These are phyloP conservation scores for Drosophila paulistorum DNA, from an alignment of 1,140 invertebrate genomes.

Conservation along the genomic window DNA sequence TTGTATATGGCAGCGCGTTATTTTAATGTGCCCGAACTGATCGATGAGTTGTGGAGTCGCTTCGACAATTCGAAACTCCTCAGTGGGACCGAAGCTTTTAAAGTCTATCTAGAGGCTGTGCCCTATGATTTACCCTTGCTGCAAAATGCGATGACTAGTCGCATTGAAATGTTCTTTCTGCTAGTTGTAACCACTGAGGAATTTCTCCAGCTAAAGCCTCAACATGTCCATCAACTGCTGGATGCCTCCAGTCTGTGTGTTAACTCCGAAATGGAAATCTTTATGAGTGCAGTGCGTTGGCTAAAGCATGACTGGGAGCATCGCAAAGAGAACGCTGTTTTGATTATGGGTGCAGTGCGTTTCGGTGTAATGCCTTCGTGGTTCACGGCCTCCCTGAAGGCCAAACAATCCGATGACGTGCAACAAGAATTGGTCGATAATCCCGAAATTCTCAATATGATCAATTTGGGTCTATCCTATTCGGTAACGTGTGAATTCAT, in stretches of 20 bases:
- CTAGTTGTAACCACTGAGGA: constrained; percentile 88
- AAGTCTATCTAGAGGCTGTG: constrained; percentile 86
- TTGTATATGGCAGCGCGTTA: constrained; percentile 87
- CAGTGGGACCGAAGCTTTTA: constrained; percentile 88
- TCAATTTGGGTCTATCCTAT: constrained; percentile 89
- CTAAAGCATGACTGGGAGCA: constrained; percentile 87
- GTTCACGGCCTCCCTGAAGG: constrained; percentile 87
- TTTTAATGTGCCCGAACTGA: constrained; percentile 88
- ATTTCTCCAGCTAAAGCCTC: constrained; percentile 86
- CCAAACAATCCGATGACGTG: constrained; percentile 85
- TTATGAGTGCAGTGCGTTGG: constrained; percentile 90
- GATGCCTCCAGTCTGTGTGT: constrained; percentile 88
- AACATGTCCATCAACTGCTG: constrained; percentile 87
- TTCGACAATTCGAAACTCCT: constrained; percentile 88
- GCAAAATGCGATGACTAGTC: constrained; percentile 88
- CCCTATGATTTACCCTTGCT: constrained; percentile 52
- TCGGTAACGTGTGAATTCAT: constrained; percentile 56
- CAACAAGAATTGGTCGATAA: constrained; percentile 86
- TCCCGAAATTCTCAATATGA: constrained; percentile 85
- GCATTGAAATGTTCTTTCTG: constrained; percentile 89
- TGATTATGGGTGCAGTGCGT: constrained; percentile 87
- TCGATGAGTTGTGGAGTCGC: constrained; percentile 89
- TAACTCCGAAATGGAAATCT: constrained; percentile 85
- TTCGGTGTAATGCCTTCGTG: constrained; percentile 89
- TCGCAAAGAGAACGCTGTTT: constrained; percentile 85